These are phyloP conservation scores for Clostera curtula DNA, from an alignment of 2,888 invertebrate genomes.

Conservation along the genomic window DNA sequence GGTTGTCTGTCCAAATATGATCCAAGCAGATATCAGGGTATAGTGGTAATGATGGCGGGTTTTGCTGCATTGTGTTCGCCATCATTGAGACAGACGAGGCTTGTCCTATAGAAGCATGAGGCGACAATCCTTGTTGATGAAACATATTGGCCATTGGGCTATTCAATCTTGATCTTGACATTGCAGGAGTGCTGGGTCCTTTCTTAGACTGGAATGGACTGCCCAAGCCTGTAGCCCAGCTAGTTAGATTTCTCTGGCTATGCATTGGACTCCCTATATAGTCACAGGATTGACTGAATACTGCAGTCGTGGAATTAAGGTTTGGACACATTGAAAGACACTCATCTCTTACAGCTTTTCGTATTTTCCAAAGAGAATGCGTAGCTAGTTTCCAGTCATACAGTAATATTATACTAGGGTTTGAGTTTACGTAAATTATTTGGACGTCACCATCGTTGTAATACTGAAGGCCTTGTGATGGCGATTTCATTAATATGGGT, in stretches of 20 bases:
- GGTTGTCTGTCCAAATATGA: conserved; percentile 90
- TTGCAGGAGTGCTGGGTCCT: conserved; percentile 38
- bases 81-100: conserved; percentile 61
- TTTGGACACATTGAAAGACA: conserved; percentile 75
- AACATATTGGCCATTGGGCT: conserved; percentile 66
- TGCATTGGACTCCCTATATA: conserved; percentile 58
- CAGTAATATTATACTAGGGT: conserved; percentile 87
- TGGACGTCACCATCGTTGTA: conserved; percentile 78
- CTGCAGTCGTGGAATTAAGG: conserved; percentile 51
- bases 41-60: conserved; percentile 78
- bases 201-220: conserved; percentile 60
- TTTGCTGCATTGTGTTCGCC: conserved; percentile 60
- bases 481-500: conserved; percentile 84
- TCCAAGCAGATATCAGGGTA: conserved; percentile 92
- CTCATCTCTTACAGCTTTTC: conserved; percentile 85
- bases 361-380: conserved; percentile 88
- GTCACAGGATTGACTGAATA: conserved; percentile 61
- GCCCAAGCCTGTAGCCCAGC: conserved; percentile 48
- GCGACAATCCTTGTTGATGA: conserved; percentile 63
- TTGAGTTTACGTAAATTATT: conserved; percentile 84
- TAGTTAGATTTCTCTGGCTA: conserved; percentile 47
- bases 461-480: conserved; percentile 72
- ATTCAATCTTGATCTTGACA: conserved; percentile 46
- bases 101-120: conserved; percentile 62
- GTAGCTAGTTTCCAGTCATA: conserved; percentile 85